phyloP scores from a whole-genome alignment of 2,113 vertebrate genomes.

The Spea bombifrons region DNA sequence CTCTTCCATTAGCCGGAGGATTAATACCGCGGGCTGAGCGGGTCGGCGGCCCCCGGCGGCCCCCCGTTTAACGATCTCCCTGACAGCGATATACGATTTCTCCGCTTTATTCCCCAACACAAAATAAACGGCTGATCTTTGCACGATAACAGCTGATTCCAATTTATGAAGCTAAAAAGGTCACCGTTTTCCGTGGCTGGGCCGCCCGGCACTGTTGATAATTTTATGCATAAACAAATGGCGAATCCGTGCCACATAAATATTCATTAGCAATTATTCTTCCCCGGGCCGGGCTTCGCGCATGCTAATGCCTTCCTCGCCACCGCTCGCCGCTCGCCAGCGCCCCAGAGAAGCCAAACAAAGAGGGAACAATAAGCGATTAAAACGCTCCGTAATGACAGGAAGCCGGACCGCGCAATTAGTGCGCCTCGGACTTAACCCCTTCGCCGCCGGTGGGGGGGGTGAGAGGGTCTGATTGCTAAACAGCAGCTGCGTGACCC shows the following conservation, averaged over 20 bases:
- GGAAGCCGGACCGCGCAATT: conserved; percentile 58
- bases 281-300: conserved; percentile 86
- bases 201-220: conserved; percentile 90
- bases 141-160: conserved; percentile 84
- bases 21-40: conserved; percentile 70
- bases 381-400: conserved; percentile 62
- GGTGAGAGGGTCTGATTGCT: not conserved
- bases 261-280: conserved; percentile 99
- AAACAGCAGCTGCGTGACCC: not conserved
- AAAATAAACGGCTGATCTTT: conserved; percentile 76
- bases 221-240: conserved; percentile 99
- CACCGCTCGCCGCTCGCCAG: conserved; percentile 77
- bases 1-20: conserved; percentile 73
- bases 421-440: not conserved
- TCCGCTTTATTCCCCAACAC: conserved; percentile 68
- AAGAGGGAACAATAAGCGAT: conserved; percentile 86
- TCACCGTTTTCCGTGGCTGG: conserved; percentile 95
- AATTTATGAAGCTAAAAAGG: conserved; percentile 99
- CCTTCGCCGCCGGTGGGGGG: not conserved
- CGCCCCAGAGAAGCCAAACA: conserved; percentile 75
- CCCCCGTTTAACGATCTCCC: conserved; percentile 77
- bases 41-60: conserved; percentile 65
- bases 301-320: conserved; percentile 83
- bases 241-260: conserved; percentile 99
- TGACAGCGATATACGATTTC: conserved; percentile 74